Conservation (phyloP, 2,113 vertebrate genomes). For the Eclectus roratus region DNA sequence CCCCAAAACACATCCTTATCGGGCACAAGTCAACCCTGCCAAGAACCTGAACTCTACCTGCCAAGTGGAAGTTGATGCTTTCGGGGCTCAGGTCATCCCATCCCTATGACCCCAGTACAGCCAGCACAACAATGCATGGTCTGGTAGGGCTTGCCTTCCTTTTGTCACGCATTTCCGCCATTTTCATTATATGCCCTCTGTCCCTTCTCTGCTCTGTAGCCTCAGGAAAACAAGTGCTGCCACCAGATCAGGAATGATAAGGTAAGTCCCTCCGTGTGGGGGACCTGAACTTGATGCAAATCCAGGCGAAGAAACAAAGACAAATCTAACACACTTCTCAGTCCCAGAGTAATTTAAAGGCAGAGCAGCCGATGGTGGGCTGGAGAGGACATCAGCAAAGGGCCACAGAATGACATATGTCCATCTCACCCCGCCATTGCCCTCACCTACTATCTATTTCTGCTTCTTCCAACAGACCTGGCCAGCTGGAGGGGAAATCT, state of each 20-base stretch:
- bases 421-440: background rate
- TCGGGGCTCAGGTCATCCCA: too few species aligned
- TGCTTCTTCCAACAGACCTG: background rate
- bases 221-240: background rate
- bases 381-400: background rate
- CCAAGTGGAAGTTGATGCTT: background rate
- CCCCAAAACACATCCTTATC: background rate
- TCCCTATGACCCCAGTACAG: background rate
- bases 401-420: background rate
- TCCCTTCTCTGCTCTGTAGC: background rate
- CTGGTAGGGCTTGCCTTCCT: background rate
- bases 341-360: background rate
- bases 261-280: accelerated
- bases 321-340: accelerated
- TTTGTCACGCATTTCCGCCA: background rate
- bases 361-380: background rate
- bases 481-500: background rate
- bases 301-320: background rate
- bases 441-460: background rate
- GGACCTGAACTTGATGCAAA: accelerated
- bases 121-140: accelerated
- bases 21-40: background rate
- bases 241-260: background rate
- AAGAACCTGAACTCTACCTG: background rate
- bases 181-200: background rate